These are phyloP conservation scores for Garrulus glandarius DNA, from an alignment of 2,797 vertebrate species.

Conservation along the genomic window DNA sequence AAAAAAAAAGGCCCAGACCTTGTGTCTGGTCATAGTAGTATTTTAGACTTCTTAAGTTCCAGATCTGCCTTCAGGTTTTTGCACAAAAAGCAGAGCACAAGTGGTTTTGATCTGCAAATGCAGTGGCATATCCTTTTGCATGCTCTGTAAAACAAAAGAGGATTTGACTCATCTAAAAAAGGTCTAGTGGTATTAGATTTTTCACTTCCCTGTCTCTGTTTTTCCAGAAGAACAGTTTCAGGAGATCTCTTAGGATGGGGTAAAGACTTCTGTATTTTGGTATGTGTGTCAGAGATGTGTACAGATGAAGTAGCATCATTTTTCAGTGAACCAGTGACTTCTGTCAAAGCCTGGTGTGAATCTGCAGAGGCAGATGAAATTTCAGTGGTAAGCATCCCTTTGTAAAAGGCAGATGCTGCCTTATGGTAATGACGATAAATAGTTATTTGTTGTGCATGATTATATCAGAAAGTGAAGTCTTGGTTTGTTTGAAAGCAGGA, in stretches of 20 bases:
- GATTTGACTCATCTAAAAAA: background rate
- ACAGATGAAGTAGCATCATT: background rate
- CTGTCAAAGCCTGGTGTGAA: accelerated
- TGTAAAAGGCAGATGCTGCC: background rate
- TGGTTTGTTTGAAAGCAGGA: background rate
- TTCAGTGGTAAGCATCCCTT: background rate
- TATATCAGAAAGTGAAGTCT: background rate
- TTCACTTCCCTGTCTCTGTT: background rate
- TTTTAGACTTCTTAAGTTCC: background rate
- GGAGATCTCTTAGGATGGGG: background rate
- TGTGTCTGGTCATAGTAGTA: background rate
- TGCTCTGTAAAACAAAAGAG: background rate
- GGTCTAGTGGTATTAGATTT: background rate
- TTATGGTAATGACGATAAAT: background rate
- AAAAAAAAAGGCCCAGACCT: background rate
- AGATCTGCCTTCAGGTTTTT: background rate
- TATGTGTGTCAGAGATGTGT: background rate
- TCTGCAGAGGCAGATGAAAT: background rate
- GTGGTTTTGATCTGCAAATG: background rate
- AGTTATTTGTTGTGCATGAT: background rate
- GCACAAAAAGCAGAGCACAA: background rate
- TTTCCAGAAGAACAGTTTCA: background rate
- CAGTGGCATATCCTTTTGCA: background rate
- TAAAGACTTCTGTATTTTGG: background rate
- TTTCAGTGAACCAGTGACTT: background rate